Evolutionary conservation across 2,113 vertebrate species (phyloP).

Genomic region (Nerophis lumbriciformis): DNA sequence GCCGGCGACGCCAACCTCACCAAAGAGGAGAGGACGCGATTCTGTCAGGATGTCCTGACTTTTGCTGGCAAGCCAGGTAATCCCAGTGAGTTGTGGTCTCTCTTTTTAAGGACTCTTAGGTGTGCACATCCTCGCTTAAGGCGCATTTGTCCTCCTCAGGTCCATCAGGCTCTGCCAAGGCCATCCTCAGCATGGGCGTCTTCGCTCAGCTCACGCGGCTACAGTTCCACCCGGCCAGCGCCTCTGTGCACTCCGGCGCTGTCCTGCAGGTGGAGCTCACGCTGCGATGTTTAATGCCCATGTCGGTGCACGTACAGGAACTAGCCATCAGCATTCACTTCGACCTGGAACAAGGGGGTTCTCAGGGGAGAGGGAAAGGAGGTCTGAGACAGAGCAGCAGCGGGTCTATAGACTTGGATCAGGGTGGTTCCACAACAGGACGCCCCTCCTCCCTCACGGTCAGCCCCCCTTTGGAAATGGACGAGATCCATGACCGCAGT

Average conservation of each 20-base stretch:
- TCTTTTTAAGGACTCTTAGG: background rate
- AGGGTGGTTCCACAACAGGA: conserved; percentile 33
- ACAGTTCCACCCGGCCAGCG: conserved; percentile 79
- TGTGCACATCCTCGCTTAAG: background rate
- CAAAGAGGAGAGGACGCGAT: conserved; percentile 80
- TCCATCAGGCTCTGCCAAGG: conserved; percentile 33
- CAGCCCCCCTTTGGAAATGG: conserved; percentile 76
- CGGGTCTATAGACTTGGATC: conserved; percentile 71
- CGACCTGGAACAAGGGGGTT: conserved; percentile 80
- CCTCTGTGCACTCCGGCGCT: conserved; percentile 87
- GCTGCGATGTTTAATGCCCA: conserved; percentile 84
- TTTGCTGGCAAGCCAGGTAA: conserved; percentile 71
- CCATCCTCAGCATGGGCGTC: conserved; percentile 80
- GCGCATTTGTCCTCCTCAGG: background rate
- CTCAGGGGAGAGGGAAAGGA: conserved; percentile 76
- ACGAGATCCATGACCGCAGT: conserved; percentile 84
- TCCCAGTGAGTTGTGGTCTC: conserved; percentile 63
- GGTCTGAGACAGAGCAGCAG: conserved; percentile 65
- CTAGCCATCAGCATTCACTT: conserved; percentile 82
- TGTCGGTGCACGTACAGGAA: conserved; percentile 81
- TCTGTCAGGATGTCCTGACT: conserved; percentile 89
- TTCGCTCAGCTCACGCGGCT: conserved; percentile 84
- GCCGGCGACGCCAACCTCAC: conserved; percentile 82
- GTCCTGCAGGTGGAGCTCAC: conserved; percentile 79
- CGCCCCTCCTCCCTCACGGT: conserved; percentile 25